These are phyloP conservation scores for Leptura quadrifasciata DNA, from an alignment of 2,888 invertebrate genomes.

Conservation along the genomic window DNA sequence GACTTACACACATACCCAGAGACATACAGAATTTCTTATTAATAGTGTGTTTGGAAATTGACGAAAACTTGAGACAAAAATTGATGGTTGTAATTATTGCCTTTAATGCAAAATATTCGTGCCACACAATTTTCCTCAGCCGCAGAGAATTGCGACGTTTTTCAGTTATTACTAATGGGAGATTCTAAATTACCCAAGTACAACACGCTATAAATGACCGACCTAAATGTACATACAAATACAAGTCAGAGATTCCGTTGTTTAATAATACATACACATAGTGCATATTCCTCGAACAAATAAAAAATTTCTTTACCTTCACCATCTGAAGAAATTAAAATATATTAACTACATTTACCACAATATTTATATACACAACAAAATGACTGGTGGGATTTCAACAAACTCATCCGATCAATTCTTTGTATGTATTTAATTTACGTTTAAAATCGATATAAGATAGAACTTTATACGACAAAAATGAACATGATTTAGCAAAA, in stretches of 20 bases:
- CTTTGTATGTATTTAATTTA: conserved; percentile 49
- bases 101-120: background rate
- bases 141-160: background rate
- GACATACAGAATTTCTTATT: too few relatives aligned
- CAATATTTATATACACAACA: conserved; percentile 27
- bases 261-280: too few relatives aligned
- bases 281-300: background rate
- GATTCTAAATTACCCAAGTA: background rate
- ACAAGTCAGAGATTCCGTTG: background rate
- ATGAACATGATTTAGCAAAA: conserved; percentile 15
- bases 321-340: background rate
- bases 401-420: conserved; percentile 59
- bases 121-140: background rate
- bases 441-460: conserved; percentile 39
- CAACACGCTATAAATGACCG: background rate
- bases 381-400: conserved; percentile 49
- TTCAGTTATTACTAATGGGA: background rate
- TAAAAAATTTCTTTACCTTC: background rate
- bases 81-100: background rate
- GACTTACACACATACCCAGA: too few relatives aligned
- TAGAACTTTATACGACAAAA: conserved; percentile 32
- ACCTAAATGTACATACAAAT: background rate
- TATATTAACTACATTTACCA: conserved; percentile 8
- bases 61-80: too few relatives aligned
- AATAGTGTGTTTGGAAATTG: too few relatives aligned